Percentiles rank a stretch among this genome's conserved stretches.
Evolutionary conservation across 1,140 invertebrate species (phyloP).

Genomic region (Hypothenemus hampei): DNA sequence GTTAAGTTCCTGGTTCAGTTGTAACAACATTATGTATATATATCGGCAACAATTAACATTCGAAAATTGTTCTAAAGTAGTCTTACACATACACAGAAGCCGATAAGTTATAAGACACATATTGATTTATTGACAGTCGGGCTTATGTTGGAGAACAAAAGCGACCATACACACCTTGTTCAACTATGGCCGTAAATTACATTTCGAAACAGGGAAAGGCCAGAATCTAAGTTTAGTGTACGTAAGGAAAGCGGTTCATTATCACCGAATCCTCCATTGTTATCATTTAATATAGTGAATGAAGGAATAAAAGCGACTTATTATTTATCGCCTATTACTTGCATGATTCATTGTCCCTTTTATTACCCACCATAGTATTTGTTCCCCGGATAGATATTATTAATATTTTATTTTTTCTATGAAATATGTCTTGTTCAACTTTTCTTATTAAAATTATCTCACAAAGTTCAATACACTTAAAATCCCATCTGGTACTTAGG

Average conservation of each 20-base stretch:
- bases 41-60: no score
- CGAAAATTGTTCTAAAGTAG: slow-evolving; percentile 10
- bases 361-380: no score
- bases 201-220: slow-evolving; percentile 11
- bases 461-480: slow-evolving; percentile 11
- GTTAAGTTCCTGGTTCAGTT: no score
- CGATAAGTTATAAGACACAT: slow-evolving; percentile 13
- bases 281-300: no score
- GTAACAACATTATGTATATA: no score
- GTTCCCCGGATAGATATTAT: no score
- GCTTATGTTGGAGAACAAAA: slow-evolving; percentile 14
- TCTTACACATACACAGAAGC: slow-evolving; percentile 5
- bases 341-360: no score
- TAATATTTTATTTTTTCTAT: neutral
- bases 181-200: slow-evolving; percentile 13
- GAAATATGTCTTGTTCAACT: neutral
- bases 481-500: slow-evolving; percentile 13
- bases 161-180: slow-evolving; percentile 8
- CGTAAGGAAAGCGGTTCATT: slow-evolving; percentile 17
- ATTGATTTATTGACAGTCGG: slow-evolving; percentile 17
- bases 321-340: no score
- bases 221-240: slow-evolving; percentile 9
- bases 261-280: no score
- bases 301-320: no score
- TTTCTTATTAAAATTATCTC: slow-evolving; percentile 2